These are phyloP conservation scores for Dendroctonus ponderosae DNA, from an alignment of 1,140 invertebrate genomes.

Conservation along the genomic window DNA sequence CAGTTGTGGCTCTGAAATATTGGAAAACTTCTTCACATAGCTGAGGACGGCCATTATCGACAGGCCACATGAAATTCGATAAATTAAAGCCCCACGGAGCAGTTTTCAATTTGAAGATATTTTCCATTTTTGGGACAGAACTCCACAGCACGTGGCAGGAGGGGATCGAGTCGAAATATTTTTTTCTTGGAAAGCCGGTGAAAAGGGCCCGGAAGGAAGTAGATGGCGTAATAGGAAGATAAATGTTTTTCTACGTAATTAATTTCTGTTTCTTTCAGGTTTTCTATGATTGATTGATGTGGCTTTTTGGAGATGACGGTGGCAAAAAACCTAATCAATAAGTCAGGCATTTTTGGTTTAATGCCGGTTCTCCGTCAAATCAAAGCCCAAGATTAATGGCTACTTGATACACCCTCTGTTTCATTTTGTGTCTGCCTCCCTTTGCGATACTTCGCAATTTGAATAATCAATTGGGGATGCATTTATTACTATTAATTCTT, in stretches of 20 bases:
- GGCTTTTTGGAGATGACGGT: slow-evolving; percentile 22
- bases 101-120: no score
- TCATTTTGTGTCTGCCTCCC: no score
- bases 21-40: no score
- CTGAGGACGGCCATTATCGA: no score
- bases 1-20: no score
- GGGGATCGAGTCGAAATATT: neutral
- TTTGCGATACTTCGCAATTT: no score
- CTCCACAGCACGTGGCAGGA: no score
- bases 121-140: no score
- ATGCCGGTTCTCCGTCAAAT: slow-evolving; percentile 6
- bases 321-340: slow-evolving; percentile 25
- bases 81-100: no score
- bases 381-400: slow-evolving; percentile 10
- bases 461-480: no score
- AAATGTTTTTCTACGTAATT: slow-evolving; percentile 36
- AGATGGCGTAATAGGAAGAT: slow-evolving; percentile 27
- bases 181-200: slow-evolving; percentile 1
- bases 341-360: slow-evolving; percentile 9
- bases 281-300: slow-evolving; percentile 30
- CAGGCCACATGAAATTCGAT: no score
- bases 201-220: slow-evolving; percentile 22
- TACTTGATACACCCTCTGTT: neutral
- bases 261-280: slow-evolving; percentile 29
- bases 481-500: no score